Evolutionary conservation across 1,140 invertebrate species (phyloP), one percentile per base, ranked within the genome.

Genomic region (Drosophila arizonae): DNA sequence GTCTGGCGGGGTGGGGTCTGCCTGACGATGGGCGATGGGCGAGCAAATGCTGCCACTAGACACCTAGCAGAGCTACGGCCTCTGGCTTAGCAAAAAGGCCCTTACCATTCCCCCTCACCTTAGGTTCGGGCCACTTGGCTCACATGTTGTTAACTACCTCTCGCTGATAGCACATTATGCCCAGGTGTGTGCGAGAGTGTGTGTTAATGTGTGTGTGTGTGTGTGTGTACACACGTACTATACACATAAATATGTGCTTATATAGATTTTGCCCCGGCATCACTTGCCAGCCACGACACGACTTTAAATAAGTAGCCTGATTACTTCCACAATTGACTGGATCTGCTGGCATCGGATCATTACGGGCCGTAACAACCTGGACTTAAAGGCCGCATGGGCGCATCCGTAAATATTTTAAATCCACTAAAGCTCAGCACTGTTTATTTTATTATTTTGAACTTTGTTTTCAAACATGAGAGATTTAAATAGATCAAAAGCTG

Each of bases 261-360:
- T 64, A 54, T 64, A 54, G 50, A 64, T 65, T 65, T 6, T n/a
- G 33, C 11, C 28, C 15, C 26, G 33, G 33, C 33, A 33, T 33
- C 33, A 33, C 33, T 33, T 33, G 33, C 33, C 33, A 2, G 67
- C 60, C 41, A 17, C 57, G 45, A 62, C 60, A 15, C 21, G n/a
- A 41, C 28, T 54, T 55, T 71, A 71, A 71, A 66, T 71, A 65
- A 71, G 54, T 66, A 66, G 62, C 68, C 61, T 71, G 54, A 72
- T 72, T 72, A 66, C 39, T 45, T 10, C 45, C 69, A 55, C 63
- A 66, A 57, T 64, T 52, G 68, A 55, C 68, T 51, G 54, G 45
- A 46, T 43, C 52, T 11, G 26, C 41, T 43, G 48, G 51, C 67
- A 70, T 39, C 43, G 26, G 67, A 39, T 58, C 52, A 43, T 39